Base-by-base conservation (phyloP, 2,113 vertebrate species). In the Chloroceryle aenea region DNA sequence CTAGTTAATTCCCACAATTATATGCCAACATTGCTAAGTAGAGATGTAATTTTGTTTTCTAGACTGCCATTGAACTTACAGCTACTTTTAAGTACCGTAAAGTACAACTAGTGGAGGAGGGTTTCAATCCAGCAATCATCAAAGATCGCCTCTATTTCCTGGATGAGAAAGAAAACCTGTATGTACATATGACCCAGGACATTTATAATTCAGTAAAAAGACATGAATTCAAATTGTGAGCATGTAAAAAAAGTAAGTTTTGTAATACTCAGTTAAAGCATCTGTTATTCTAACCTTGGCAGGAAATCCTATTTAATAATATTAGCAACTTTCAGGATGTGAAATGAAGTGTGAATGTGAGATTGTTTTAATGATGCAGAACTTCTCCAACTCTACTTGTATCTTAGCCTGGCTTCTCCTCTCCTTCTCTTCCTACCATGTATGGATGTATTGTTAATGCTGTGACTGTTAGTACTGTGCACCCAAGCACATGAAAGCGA, bases 51-150 rank as follows among this genome's bases (percentile, higher is more conserved):
- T 85, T 78, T 88, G 45, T 72, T 86, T 97, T 96, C 95, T 86
- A 80, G 93, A 98, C 95, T 55, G 38, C 62, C n/a, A 74, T 99
- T 85, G 97, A 97, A n/a, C 66, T 98, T 90, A 99, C 98, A 14
- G 97, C 98, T 73, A 99, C 99, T 3, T 99, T 97, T 93, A 99
- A 99, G 88, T 98, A 99, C 63, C 84, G 97, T 55, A 99, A 99
- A 97, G 88, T 97, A 85, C 98, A 97, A 74, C 97, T 99, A 66
- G 87, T 89, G 30, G 97, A 98, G 55, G 98, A 99, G 67, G 99
- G 98, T 62, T 99, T 99, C 87, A 94, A 99, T 67, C 98, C 98
- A 4, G 34, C 86, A 3, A 23, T 96, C 87, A 88, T 98, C 94
- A 95, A 71, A 58, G 98, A 99, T 38, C 29, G n/a, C 26, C 64